A percentile compares a stretch with the other conserved stretches of the same genome.
These are phyloP conservation scores for Polydrusus cervinus DNA, from an alignment of 2,888 invertebrate genomes.

Conservation along the genomic window DNA sequence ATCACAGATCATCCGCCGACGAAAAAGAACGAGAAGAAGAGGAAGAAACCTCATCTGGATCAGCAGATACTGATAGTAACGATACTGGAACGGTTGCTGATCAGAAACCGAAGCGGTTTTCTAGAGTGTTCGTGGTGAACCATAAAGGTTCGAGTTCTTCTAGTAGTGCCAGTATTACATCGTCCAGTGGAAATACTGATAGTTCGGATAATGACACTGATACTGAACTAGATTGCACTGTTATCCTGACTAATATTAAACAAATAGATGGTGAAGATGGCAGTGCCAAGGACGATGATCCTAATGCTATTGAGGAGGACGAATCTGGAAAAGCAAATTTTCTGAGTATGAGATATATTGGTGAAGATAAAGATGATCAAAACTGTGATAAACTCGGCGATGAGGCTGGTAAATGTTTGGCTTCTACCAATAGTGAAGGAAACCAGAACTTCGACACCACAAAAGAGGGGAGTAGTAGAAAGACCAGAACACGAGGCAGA, in stretches of 20 bases:
- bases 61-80: constrained; percentile 70
- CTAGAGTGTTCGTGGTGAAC: constrained; percentile 81
- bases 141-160: constrained; percentile 75
- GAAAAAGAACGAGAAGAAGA: constrained; percentile 63
- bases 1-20: constrained; percentile 55
- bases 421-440: constrained; percentile 17
- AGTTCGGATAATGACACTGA: constrained; percentile 79
- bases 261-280: constrained; percentile 58
- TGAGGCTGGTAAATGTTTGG: neutral
- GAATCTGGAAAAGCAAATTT: constrained; percentile 38
- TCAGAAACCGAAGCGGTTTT: constrained; percentile 75
- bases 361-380: constrained; percentile 31
- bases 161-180: constrained; percentile 65
- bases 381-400: constrained; percentile 21
- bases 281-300: constrained; percentile 50
- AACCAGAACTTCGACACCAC: neutral
- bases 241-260: constrained; percentile 69
- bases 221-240: constrained; percentile 72
- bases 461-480: neutral
- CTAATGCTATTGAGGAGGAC: constrained; percentile 16
- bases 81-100: constrained; percentile 75
- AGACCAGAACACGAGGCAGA: constrained; percentile 17
- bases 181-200: constrained; percentile 75
- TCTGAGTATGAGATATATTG: constrained; percentile 42
- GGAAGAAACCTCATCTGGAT: constrained; percentile 50